phyloP scores from a whole-genome alignment of 2,797 vertebrate species.

The Tachyglossus aculeatus region DNA sequence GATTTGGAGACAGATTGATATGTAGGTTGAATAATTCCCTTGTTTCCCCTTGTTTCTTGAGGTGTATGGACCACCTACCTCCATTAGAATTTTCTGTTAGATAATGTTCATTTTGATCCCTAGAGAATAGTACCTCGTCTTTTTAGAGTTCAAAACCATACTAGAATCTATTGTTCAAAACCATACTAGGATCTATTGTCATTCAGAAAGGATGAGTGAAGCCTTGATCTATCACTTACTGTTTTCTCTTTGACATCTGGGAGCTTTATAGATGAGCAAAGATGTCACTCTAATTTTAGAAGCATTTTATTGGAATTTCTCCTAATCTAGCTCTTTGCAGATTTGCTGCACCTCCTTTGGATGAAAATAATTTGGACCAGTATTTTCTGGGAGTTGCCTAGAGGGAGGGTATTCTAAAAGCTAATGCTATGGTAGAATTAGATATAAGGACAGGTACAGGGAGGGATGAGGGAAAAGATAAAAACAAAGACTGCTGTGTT shows the following conservation, averaged over 20 bases:
- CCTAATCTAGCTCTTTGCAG: constrained; percentile 16
- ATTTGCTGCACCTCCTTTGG: constrained; percentile 50
- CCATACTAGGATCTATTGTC: constrained; percentile 30
- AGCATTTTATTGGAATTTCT: constrained; percentile 43
- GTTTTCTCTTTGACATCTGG: constrained; percentile 51
- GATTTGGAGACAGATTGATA: too few relatives aligned
- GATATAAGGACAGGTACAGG: neutral
- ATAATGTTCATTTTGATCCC: too few relatives aligned
- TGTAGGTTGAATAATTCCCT: too few relatives aligned
- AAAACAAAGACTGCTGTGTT: neutral
- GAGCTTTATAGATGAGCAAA: constrained; percentile 39
- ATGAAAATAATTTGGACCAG: constrained; percentile 55
- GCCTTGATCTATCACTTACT: constrained; percentile 30
- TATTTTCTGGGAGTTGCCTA: constrained; percentile 15
- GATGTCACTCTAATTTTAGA: constrained; percentile 59
- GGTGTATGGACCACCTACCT: too few relatives aligned
- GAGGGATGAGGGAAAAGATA: neutral
- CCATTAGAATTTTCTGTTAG: too few relatives aligned
- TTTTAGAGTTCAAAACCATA: too few relatives aligned
- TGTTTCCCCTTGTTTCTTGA: too few relatives aligned
- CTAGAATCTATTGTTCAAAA: constrained; percentile 31
- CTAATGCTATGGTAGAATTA: too few relatives aligned
- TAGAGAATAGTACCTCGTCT: too few relatives aligned
- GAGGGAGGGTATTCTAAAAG: too few relatives aligned
- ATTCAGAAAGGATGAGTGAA: constrained; percentile 31